Conservation (phyloP, 2,888 invertebrate genomes). For the Aricia artaxerxes region DNA sequence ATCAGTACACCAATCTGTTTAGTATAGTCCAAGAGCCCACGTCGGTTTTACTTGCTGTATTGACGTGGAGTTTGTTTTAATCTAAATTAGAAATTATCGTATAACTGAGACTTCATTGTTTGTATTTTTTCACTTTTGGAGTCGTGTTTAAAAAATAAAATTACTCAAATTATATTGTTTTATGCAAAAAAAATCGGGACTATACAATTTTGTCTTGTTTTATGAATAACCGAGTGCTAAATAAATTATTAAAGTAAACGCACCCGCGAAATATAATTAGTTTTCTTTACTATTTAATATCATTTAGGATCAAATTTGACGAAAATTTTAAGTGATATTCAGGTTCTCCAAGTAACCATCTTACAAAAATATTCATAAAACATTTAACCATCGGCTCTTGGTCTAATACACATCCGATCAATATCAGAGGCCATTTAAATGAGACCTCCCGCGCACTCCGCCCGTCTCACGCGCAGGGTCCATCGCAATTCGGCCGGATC, state of each 20-base stretch:
- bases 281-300: no score
- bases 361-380: not conserved
- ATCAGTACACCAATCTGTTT: conserved; percentile 70
- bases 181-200: no score
- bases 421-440: conserved; percentile 56
- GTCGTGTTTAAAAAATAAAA: not conserved
- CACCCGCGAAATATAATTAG: no score
- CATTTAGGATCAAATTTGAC: no score
- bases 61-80: not conserved
- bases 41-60: not conserved
- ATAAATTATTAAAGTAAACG: no score
- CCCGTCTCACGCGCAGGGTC: conserved; percentile 42
- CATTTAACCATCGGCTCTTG: not conserved
- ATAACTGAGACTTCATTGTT: not conserved
- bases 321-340: not conserved
- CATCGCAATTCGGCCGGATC: conserved; percentile 54
- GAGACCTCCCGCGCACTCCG: conserved; percentile 47
- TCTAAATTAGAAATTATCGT: not conserved
- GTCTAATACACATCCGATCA: conserved; percentile 60
- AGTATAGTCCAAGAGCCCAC: conserved; percentile 55
- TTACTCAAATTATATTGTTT: not conserved
- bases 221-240: no score
- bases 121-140: not conserved
- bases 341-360: not conserved
- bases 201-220: no score